Evolutionary conservation across 2,797 vertebrate genomes (phyloP).

Genomic region (Ptychadena robeensis): DNA sequence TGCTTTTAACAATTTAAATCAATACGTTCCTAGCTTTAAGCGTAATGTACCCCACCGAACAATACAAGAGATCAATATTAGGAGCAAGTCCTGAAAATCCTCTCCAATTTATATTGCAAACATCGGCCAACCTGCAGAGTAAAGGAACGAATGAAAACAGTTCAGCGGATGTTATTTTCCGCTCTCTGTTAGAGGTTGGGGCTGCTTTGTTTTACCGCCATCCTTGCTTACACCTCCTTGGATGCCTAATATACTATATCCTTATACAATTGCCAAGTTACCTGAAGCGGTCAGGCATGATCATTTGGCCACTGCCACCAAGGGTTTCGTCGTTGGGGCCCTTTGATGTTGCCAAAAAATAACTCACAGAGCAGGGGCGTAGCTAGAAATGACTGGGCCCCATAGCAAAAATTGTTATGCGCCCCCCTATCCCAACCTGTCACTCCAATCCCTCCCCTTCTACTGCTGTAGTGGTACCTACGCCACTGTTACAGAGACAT

Average conservation of each 20-base stretch:
- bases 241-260: not conserved
- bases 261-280: not conserved
- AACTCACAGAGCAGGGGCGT: too few relatives aligned
- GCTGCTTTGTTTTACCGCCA: not conserved
- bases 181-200: not conserved
- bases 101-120: not conserved
- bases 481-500: too few relatives aligned
- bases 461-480: too few relatives aligned
- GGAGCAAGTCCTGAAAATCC: not conserved
- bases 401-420: too few relatives aligned
- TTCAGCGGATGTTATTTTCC: not conserved
- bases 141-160: not conserved
- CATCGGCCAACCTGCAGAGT: not conserved
- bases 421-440: too few relatives aligned
- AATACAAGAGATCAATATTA: not conserved
- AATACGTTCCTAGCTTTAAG: not conserved
- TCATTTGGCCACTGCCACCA: not conserved
- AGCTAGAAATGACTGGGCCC: too few relatives aligned
- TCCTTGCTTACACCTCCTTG: not conserved
- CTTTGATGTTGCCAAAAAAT: not conserved
- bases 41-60: not conserved
- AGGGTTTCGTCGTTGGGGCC: not conserved
- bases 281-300: not conserved
- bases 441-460: too few relatives aligned
- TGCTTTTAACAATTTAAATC: constrained; percentile 2